Evolutionary conservation across 2,888 invertebrate species (phyloP).

Genomic region (Cerastis leucographa): DNA sequence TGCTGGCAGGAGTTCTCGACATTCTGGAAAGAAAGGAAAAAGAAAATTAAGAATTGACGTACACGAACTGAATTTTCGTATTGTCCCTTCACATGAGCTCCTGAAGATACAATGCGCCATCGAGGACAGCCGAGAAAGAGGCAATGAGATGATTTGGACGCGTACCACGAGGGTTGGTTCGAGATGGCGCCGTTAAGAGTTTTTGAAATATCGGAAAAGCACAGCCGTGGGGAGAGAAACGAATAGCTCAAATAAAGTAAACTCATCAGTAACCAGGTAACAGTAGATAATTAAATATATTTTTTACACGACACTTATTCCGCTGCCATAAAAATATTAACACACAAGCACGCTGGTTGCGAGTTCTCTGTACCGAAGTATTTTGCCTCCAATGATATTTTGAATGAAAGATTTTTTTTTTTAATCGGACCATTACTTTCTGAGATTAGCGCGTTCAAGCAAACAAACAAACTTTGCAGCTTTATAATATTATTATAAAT

Average conservation of each 20-base stretch:
- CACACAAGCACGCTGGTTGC: too few relatives aligned
- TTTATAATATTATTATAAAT: too few relatives aligned
- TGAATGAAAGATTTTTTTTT: too few relatives aligned
- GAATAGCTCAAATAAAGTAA: neutral
- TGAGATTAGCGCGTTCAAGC: too few relatives aligned
- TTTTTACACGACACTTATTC: neutral
- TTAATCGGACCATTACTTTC: too few relatives aligned
- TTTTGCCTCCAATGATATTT: too few relatives aligned
- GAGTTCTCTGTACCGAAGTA: too few relatives aligned
- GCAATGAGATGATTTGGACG: neutral
- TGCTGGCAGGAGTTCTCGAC: slow-evolving; percentile 28
- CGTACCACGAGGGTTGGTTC: neutral
- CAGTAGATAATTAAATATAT: neutral
- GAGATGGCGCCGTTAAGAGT: neutral
- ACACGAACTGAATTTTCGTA: neutral
- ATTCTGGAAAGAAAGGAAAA: slow-evolving; percentile 49
- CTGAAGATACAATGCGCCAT: neutral
- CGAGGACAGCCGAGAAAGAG: neutral
- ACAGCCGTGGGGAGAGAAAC: neutral
- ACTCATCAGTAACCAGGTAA: neutral
- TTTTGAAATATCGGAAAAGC: neutral
- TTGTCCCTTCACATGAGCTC: neutral
- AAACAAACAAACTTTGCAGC: too few relatives aligned
- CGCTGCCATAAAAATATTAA: too few relatives aligned
- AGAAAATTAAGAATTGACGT: neutral